A percentile compares a stretch with the other conserved stretches of the same genome.
Evolutionary conservation across 2,888 invertebrate genomes (phyloP).

Genomic region (Microplitis deprimator): DNA sequence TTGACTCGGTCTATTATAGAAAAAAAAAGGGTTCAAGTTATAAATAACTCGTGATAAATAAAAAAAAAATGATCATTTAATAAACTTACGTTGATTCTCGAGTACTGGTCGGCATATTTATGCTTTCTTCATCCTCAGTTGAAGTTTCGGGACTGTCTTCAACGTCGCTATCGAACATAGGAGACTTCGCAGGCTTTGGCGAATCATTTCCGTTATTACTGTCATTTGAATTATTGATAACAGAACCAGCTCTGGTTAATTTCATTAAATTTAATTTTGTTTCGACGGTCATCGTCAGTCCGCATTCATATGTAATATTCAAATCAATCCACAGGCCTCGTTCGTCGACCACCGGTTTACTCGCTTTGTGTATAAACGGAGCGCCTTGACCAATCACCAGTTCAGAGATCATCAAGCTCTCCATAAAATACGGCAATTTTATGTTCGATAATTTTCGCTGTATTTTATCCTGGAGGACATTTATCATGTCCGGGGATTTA

Average conservation of each 20-base stretch:
- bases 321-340: slow-evolving; percentile 92
- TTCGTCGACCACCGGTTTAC: slow-evolving; percentile 81
- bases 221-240: slow-evolving; percentile 56
- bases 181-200: slow-evolving; percentile 68
- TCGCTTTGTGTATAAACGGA: slow-evolving; percentile 78
- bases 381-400: slow-evolving; percentile 81
- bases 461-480: slow-evolving; percentile 82
- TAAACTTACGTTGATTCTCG: slow-evolving; percentile 60
- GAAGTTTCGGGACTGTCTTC: slow-evolving; percentile 88
- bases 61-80: slow-evolving; percentile 17
- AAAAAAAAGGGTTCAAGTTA: slow-evolving; percentile 16
- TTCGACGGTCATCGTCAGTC: slow-evolving; percentile 85
- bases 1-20: slow-evolving; percentile 61
- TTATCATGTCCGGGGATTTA: slow-evolving; percentile 80
- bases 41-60: slow-evolving; percentile 9
- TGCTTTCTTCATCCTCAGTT: slow-evolving; percentile 78
- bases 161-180: slow-evolving; percentile 82
- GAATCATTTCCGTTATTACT: slow-evolving; percentile 54
- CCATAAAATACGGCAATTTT: slow-evolving; percentile 91
- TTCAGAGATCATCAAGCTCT: slow-evolving; percentile 83
- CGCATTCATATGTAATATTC: slow-evolving; percentile 85
- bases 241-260: slow-evolving; percentile 70
- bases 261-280: slow-evolving; percentile 90
- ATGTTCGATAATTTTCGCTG: slow-evolving; percentile 90
- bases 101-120: slow-evolving; percentile 59